Evolutionary conservation across 1,140 invertebrate genomes (phyloP).

Genomic region (Drosophila seguyi): DNA sequence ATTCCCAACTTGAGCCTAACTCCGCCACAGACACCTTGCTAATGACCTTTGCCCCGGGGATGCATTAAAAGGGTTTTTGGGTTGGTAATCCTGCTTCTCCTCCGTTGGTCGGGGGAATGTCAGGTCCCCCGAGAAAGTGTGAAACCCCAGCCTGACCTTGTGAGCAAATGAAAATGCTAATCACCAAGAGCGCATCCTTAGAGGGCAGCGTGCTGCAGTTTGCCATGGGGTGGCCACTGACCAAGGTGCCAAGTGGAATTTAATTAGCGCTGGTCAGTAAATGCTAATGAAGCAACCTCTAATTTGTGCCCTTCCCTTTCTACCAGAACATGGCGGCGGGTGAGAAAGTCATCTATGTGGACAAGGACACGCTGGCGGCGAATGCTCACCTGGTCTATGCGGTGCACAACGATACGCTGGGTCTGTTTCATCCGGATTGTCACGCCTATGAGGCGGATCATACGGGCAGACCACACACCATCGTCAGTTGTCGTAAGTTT

Average conservation of each 20-base stretch:
- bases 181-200: conserved; percentile 55
- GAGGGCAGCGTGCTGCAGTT: conserved; percentile 52
- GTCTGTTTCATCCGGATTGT: conserved; percentile 64
- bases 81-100: neutral
- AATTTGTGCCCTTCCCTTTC: conserved; percentile 8
- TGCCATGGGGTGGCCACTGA: conserved; percentile 21
- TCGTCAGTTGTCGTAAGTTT: conserved; percentile 81
- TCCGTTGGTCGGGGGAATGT: conserved; percentile 27
- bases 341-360: conserved; percentile 77
- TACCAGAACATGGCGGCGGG: conserved; percentile 68
- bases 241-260: conserved; percentile 39
- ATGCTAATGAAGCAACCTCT: conserved; percentile 67
- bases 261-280: conserved; percentile 74
- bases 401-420: conserved; percentile 68
- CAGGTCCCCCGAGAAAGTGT: conserved; percentile 55
- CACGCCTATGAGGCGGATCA: conserved; percentile 83
- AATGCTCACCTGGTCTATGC: conserved; percentile 71
- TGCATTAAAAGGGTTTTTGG: conserved; percentile 23
- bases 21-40: conserved; percentile 13
- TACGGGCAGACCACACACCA: conserved; percentile 71
- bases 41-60: conserved; percentile 33
- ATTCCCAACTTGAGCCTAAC: conserved; percentile 10
- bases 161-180: conserved; percentile 56
- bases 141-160: conserved; percentile 65
- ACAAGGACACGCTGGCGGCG: conserved; percentile 75